Evolutionary conservation across 2,113 vertebrate genomes (phyloP).

Genomic region (Rana temporaria): DNA sequence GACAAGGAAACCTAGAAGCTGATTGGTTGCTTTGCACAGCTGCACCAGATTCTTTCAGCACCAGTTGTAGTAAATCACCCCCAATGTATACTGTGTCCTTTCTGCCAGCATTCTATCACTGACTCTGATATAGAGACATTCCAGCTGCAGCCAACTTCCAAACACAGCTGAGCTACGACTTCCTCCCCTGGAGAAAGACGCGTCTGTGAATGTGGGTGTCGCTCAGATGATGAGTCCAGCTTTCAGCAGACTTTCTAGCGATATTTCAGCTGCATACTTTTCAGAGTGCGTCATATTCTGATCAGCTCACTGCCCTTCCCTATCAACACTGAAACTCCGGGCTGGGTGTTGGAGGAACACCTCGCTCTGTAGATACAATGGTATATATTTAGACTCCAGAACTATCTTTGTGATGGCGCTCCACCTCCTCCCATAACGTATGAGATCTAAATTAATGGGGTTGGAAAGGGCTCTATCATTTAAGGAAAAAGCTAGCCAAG

Average conservation of each 20-base stretch:
- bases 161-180: not conserved
- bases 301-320: constrained; percentile 19
- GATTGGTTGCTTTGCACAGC: too few relatives aligned
- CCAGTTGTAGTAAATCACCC: too few relatives aligned
- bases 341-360: not conserved
- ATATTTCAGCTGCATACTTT: constrained; percentile 32
- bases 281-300: not conserved
- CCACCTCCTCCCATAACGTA: not conserved
- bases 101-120: constrained; percentile 13
- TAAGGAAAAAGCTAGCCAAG: too few relatives aligned
- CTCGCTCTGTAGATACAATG: not conserved
- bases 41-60: too few relatives aligned
- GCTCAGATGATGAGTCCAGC: too few relatives aligned
- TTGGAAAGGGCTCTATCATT: not conserved
- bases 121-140: constrained; percentile 16
- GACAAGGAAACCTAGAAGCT: too few relatives aligned
- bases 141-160: constrained; percentile 21
- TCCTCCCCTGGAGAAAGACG: not conserved
- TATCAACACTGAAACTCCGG: constrained; percentile 21
- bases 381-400: not conserved
- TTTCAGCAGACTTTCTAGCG: constrained; percentile 15
- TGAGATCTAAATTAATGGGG: not conserved
- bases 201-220: not conserved
- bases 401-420: not conserved
- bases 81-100: not conserved